A percentile compares a stretch with the other conserved stretches of the same genome.
phyloP scores from a whole-genome alignment of 2,888 invertebrate genomes.

The Tuberolachnus salignus region DNA sequence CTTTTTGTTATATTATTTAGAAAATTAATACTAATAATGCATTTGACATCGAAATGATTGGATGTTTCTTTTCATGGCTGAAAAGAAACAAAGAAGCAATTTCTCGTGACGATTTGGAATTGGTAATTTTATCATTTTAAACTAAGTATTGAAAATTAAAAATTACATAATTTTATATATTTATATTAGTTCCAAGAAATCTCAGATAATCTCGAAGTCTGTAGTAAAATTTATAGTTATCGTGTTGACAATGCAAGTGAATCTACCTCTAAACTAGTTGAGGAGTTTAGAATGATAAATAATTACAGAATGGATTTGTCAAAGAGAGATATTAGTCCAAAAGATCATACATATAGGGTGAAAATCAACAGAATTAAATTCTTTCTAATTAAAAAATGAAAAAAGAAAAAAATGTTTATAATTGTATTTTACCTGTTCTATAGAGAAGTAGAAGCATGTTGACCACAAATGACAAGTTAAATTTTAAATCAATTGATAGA shows the following conservation, averaged over 20 bases:
- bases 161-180: background rate
- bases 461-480: slow-evolving; percentile 26
- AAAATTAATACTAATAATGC: slow-evolving; percentile 34
- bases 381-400: too few relatives aligned
- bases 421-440: background rate
- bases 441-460: slow-evolving; percentile 23
- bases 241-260: slow-evolving; percentile 28
- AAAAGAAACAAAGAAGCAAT: background rate
- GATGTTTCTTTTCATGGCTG: slow-evolving; percentile 14
- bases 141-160: too few relatives aligned
- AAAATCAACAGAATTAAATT: background rate
- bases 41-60: slow-evolving; percentile 44
- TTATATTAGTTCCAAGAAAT: slow-evolving; percentile 33
- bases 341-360: slow-evolving; percentile 10
- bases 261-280: background rate
- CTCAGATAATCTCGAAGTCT: slow-evolving; percentile 29
- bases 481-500: background rate
- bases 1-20: slow-evolving; percentile 1
- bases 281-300: slow-evolving; percentile 5
- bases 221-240: slow-evolving; percentile 18
- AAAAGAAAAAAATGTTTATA: background rate
- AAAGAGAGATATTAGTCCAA: background rate
- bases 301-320: background rate
- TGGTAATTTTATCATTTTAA: background rate
- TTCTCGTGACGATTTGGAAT: background rate